Evolutionary conservation across 2,888 invertebrate genomes (phyloP).

Genomic region (Stenchaetothrips biformis): DNA sequence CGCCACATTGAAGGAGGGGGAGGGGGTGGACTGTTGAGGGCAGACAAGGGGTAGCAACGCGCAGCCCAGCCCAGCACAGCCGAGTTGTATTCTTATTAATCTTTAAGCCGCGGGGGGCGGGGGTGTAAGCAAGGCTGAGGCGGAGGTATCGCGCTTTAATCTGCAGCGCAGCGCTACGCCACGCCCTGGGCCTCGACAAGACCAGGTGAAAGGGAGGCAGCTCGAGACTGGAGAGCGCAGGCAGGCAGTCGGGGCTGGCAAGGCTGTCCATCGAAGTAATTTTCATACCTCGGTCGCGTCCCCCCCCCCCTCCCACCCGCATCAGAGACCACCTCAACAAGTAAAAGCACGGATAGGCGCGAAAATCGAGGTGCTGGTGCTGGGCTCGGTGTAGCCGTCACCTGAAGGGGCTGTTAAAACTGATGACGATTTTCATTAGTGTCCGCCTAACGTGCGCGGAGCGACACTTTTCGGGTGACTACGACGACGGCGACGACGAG

Average conservation of each 20-base stretch:
- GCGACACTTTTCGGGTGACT: no score
- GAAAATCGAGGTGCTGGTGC: no score
- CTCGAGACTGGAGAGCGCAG: neutral
- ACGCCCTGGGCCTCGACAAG: neutral
- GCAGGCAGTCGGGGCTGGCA: neutral
- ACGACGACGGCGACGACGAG: no score
- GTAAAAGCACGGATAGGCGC: no score
- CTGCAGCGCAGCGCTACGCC: neutral
- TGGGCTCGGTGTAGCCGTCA: no score
- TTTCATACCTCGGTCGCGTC: no score
- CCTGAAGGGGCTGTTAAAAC: no score
- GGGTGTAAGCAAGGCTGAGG: neutral
- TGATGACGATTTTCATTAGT: no score
- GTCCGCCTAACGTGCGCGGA: no score
- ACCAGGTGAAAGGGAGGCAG: neutral
- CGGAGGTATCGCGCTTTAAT: neutral
- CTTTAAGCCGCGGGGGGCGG: neutral
- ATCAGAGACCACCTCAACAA: no score
- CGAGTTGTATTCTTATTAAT: conserved; percentile 15
- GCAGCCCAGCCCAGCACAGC: neutral
- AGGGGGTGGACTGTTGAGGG: neutral
- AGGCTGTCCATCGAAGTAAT: no score
- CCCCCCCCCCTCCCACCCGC: no score
- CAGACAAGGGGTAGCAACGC: neutral
- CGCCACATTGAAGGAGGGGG: neutral